These are phyloP conservation scores for Drosophila ambigua DNA, from an alignment of 1,140 invertebrate species.

Conservation along the genomic window DNA sequence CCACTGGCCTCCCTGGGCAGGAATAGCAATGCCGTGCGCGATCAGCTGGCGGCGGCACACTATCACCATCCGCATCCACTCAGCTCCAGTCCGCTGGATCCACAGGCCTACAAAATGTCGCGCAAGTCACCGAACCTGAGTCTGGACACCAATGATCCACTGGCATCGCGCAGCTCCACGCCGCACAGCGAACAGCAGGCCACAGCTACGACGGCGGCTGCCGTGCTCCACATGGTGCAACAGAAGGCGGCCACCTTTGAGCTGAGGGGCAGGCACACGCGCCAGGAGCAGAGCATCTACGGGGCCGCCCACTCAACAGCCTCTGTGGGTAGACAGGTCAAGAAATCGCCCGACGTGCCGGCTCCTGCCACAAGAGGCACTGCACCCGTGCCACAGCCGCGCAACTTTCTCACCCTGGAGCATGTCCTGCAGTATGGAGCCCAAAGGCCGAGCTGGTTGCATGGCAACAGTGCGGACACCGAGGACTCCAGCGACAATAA, in stretches of 20 bases:
- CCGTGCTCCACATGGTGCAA: conserved; percentile 72
- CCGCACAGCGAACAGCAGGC: conserved; percentile 44
- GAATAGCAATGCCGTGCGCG: conserved; percentile 83
- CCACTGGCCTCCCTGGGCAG: conserved; percentile 86
- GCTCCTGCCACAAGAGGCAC: conserved; percentile 54
- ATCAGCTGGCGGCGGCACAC: conserved; percentile 65
- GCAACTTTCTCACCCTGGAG: conserved; percentile 75
- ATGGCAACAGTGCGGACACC: conserved; percentile 74
- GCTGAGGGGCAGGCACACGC: conserved; percentile 64
- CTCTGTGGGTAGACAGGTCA: conserved; percentile 53
- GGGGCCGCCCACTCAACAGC: conserved; percentile 59
- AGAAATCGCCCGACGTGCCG: conserved; percentile 52
- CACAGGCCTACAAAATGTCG: conserved; percentile 84
- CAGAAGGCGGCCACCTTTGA: conserved; percentile 83
- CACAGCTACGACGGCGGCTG: conserved; percentile 33
- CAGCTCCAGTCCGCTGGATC: conserved; percentile 84
- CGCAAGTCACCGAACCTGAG: conserved; percentile 81
- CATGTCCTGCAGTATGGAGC: conserved; percentile 62
- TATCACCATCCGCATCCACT: conserved; percentile 83
- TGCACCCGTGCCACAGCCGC: conserved; percentile 61
- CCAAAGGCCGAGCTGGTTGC: conserved; percentile 61
- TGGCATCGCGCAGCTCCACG: conserved; percentile 52
- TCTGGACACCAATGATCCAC: conserved; percentile 40
- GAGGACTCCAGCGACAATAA: conserved; percentile 78
- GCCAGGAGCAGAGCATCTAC: conserved; percentile 49